Evolutionary conservation across 1,140 invertebrate genomes (phyloP), one percentile per base, ranked within the genome.

Genomic region (Planococcus citri): DNA sequence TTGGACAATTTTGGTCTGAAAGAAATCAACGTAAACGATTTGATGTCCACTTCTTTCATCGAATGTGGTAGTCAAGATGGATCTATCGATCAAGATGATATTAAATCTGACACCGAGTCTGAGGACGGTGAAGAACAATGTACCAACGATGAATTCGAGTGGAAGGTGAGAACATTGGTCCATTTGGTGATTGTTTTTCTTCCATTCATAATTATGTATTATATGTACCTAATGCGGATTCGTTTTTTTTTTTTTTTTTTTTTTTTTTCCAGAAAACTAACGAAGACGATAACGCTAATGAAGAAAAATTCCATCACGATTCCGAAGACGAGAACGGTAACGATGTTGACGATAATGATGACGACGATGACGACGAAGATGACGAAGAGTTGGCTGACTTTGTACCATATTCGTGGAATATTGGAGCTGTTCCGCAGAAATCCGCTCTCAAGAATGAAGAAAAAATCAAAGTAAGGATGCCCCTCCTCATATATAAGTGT

Each of bases 121-220:
- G 80, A 80, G 17, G 78, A 79, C 21, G 25, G 25, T 20, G 60
- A 64, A 4, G 60, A 24, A 2, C 2, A 22, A 21, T 82, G 81
- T 0, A 88, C 86, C 20, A 88, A 87, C 73, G 86, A 86, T 14
- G 88, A 90, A 77, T 89, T 89, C 75, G 84, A 88, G 61, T 88
- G 87, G 87, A 87, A 87, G 82, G 87, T 88, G 76, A 78, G 80
- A 51, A 6, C 29, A 33, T 3, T 33, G 29, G 4, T 33, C 29
- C 3, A 6, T 6, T 33, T 3, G 12, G 29, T 33, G 29, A 33
- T 33, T 33, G n/a, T n/a, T n/a, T n/a, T n/a, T n/a, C n/a, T n/a
- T n/a, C n/a, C n/a, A n/a, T n/a, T n/a, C n/a, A n/a, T n/a, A n/a
- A n/a, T n/a, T n/a, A n/a, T n/a, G n/a, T n/a, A n/a, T n/a, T n/a